Percentiles rank a stretch among this genome's conserved stretches.
Conservation (phyloP, 1,140 invertebrate species). For the Cherax destructor region DNA sequence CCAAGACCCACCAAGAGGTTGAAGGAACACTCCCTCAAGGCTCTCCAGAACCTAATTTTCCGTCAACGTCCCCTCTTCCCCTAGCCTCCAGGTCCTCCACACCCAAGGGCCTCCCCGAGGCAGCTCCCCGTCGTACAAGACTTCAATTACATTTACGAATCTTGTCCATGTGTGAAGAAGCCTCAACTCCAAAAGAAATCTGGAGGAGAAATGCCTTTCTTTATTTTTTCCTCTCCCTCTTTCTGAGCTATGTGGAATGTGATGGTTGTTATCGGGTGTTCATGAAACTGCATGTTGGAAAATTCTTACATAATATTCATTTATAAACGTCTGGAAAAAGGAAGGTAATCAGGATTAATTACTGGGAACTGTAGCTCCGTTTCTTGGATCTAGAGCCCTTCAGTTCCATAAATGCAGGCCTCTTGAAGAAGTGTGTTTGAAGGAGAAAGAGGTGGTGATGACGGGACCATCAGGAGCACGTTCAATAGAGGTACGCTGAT, state of each 20-base stretch:
- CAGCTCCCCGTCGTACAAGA: not conserved
- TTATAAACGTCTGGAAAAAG: too few relatives aligned
- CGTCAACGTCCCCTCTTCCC: not conserved
- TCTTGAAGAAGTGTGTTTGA: too few relatives aligned
- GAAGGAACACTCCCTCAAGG: not conserved
- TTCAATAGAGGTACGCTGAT: not conserved
- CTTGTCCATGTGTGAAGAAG: slow-evolving; percentile 7
- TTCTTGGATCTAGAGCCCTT: too few relatives aligned
- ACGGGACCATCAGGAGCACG: not conserved
- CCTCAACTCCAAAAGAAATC: slow-evolving; percentile 35
- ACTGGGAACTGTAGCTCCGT: too few relatives aligned
- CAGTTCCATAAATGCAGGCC: too few relatives aligned
- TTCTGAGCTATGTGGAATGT: not conserved
- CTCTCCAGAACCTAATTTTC: slow-evolving; percentile 5
- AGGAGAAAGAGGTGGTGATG: too few relatives aligned
- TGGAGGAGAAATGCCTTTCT: slow-evolving; percentile 19
- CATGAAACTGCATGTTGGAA: not conserved
- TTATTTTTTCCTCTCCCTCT: slow-evolving; percentile 1
- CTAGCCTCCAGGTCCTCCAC: not conserved
- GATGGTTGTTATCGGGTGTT: not conserved
- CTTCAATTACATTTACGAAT: slow-evolving; percentile 50
- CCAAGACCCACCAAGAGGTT: not conserved
- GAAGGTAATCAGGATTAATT: too few relatives aligned
- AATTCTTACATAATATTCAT: too few relatives aligned
- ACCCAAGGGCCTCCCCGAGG: not conserved